Base-by-base conservation (phyloP, 2,888 invertebrate genomes). In the Allacma fusca region DNA sequence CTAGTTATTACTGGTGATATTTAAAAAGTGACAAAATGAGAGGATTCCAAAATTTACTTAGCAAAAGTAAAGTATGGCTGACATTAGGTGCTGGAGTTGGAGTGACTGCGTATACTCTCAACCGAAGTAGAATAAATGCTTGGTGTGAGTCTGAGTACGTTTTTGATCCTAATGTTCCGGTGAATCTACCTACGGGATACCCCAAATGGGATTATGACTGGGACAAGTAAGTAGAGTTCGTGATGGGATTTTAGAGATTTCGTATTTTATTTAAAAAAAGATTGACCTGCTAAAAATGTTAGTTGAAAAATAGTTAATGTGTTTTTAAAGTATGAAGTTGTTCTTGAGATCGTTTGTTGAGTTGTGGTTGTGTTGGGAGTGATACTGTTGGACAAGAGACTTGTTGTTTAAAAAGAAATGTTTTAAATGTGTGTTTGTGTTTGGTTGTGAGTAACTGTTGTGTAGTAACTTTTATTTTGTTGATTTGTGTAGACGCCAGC, bases 141-240 rank as follows among this genome's bases (percentile, higher is more conserved):
- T 64, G 59, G 9, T 57, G 69, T 71, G 76, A 76, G n/a, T 34
- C 57, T 21, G 73, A 73, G 1, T 64, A 70, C 64, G 19, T 40
- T 4, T 76, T 70, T 59, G 64, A 76, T 28, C 64, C 76, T 13
- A 70, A 76, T 71, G 65, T 64, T 21, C 76, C 76, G 12, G 40
- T 71, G 1, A 76, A 76, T 76, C 40, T 76, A 28, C 64, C 70
- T 13, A 64, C 64, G 26, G 76, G 76, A 26, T 43, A 44, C 62
- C 76, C 76, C 0, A 76, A 76, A 24, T 76, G 76, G 76, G 76
- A 76, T n/a, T 76, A 76, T 43, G 76, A 76, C n/a, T 76, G 76
- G 76, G 76, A 76, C 23, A 76, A 76, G 76, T 76, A 71, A 76
- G 76, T 59, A 7, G 24, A 9, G 34, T 9, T 7, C 9, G 34